A percentile compares a stretch with the other conserved stretches of the same genome.
Conservation (phyloP, 1,140 invertebrate species). For the Tetramorium alpestre region DNA sequence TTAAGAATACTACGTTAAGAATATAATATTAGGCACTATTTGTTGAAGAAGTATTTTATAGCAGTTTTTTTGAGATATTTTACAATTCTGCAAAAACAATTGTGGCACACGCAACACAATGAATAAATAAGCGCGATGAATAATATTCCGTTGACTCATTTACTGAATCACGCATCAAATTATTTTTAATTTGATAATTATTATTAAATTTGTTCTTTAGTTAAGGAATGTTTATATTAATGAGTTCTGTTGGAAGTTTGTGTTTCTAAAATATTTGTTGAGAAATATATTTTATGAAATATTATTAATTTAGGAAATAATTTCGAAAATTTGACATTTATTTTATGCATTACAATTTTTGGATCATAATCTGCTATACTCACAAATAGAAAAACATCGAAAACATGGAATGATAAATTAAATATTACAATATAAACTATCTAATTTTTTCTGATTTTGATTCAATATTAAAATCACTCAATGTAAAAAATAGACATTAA, state of each 20-base stretch:
- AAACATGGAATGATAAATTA: neutral
- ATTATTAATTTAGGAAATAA: neutral
- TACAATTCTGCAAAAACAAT: neutral
- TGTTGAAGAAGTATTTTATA: neutral
- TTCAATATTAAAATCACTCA: no score
- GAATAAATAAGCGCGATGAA: neutral
- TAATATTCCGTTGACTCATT: neutral
- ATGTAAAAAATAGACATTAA: neutral
- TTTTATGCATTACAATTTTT: neutral
- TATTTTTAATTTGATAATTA: no score
- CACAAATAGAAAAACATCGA: neutral
- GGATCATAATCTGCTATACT: neutral
- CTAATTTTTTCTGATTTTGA: no score
- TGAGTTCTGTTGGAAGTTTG: neutral
- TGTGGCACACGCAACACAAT: neutral
- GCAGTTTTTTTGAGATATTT: neutral
- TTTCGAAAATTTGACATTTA: neutral
- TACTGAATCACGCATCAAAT: no score
- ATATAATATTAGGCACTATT: neutral
- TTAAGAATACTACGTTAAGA: neutral
- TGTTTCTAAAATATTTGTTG: neutral
- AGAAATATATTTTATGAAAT: neutral
- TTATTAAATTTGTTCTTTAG: neutral
- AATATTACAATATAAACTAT: neutral
- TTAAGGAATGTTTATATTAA: neutral